Base-by-base conservation (phyloP, 2,797 vertebrate species). In the Poecilia picta region DNA sequence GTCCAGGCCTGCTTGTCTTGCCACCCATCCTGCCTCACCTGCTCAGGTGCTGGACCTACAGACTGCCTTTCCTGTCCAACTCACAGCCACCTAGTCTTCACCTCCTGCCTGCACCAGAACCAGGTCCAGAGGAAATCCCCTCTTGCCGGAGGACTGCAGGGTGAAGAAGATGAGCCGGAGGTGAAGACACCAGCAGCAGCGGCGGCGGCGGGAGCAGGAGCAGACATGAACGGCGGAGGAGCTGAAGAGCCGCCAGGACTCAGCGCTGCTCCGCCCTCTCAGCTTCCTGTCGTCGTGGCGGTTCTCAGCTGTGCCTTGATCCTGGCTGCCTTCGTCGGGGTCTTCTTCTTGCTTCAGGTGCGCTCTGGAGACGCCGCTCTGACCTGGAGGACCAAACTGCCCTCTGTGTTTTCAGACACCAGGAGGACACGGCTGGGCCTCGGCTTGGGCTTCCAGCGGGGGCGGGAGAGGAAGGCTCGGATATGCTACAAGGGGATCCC, bases 401-500 rank as follows among this genome's bases (percentile, higher is more conserved):
- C 96, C 18, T 96, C 96, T 62, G 94, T 96, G 88, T 97, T 96
- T 47, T 89, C 94, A 51, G 84, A 93, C 36, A 81, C 68, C 0
- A 83, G 88, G 49, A 92, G 93, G 41, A 59, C 87, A 68, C 82
- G 90, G 72, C 88, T 92, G 81, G 94, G 92, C 8, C 93, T 97
- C 8, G 92, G 93, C 8, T 92, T 97, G 55, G 88, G 91, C 94
- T 95, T 96, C 13, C 82, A 92, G 92, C 96, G 93, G 0, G 91
- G 93, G 28, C 88, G 79, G 31, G 91, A 93, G 81, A 91, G 92
- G 88, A 92, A 93, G 76, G 96, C 96, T 18, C 95, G 97, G 85
- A 95, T 98, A 85, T 98, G 97, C 83, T 99, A 99, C 93, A 97
- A 95, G 89, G 98, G 98, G 74, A 97, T 99, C 88, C 97, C 97